phyloP scores from a whole-genome alignment of 92 coral and sea anemone genomes.

The Parazoanthus swiftii region DNA sequence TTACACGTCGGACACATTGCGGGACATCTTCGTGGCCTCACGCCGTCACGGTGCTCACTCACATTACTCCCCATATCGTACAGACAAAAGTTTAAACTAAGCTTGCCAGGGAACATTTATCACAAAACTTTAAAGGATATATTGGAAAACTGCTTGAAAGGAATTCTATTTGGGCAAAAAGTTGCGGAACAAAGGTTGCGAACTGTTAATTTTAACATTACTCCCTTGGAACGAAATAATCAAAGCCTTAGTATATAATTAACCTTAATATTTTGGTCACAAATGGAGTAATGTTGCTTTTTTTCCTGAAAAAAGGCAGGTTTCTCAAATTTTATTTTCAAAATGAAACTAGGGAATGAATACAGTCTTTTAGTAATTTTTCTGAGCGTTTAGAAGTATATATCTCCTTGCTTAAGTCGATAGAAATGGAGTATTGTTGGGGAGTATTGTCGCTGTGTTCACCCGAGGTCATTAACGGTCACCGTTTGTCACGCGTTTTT shows the following conservation, averaged over 20 bases:
- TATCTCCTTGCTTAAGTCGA: conserved; percentile 40
- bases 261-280: conserved; percentile 6
- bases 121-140: conserved; percentile 13
- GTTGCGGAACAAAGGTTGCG: conserved; percentile 23
- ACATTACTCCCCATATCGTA: conserved; percentile 19
- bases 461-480: conserved; percentile 33
- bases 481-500: conserved; percentile 29
- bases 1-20: conserved; percentile 22
- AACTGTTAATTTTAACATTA: conserved; percentile 20
- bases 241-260: not conserved
- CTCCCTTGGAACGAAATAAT: conserved; percentile 19
- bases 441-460: conserved; percentile 17
- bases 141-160: conserved; percentile 18
- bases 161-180: conserved; percentile 23
- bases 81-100: conserved; percentile 7
- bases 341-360: conserved; percentile 18
- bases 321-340: not conserved
- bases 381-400: conserved; percentile 1
- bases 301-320: conserved; percentile 4
- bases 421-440: conserved; percentile 35
- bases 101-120: conserved; percentile 9
- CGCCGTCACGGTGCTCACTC: conserved; percentile 26
- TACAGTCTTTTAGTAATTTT: conserved; percentile 16
- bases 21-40: conserved; percentile 18
- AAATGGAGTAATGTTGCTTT: conserved; percentile 25